phyloP scores from a whole-genome alignment of 2,888 invertebrate species.

The Aspidiotus destructor region DNA sequence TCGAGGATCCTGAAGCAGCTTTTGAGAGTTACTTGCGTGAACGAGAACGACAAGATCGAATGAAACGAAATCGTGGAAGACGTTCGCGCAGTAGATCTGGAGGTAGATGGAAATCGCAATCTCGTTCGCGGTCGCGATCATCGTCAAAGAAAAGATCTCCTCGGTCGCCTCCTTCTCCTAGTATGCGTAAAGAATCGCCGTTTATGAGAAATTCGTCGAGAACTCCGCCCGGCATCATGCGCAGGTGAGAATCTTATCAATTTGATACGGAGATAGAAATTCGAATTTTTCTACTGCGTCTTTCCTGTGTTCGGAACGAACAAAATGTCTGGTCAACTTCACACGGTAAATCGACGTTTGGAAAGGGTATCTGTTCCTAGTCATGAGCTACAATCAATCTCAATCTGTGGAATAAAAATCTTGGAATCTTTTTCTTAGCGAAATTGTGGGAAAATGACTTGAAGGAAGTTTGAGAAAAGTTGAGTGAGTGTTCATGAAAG shows the following conservation, averaged over 20 bases:
- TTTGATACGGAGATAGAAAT: not conserved
- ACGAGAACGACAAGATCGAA: slow-evolving; percentile 54
- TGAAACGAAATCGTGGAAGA: slow-evolving; percentile 35
- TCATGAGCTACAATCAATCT: too few species aligned
- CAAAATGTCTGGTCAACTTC: too few species aligned
- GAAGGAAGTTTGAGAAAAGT: too few species aligned
- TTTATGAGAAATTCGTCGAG: slow-evolving; percentile 28
- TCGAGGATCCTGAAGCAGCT: slow-evolving; percentile 76
- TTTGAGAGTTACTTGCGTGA: slow-evolving; percentile 78
- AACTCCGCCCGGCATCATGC: slow-evolving; percentile 6
- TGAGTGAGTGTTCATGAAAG: too few species aligned
- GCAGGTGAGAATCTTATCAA: slow-evolving; percentile 2
- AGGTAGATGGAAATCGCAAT: slow-evolving; percentile 13
- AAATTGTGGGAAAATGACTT: too few species aligned
- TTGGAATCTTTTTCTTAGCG: too few species aligned
- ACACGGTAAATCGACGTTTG: too few species aligned
- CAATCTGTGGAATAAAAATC: too few species aligned
- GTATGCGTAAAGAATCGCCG: slow-evolving; percentile 37
- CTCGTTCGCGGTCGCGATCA: slow-evolving; percentile 37
- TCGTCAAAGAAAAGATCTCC: slow-evolving; percentile 35
- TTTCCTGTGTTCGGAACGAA: too few species aligned
- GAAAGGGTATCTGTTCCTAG: too few species aligned
- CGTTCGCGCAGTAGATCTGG: slow-evolving; percentile 35
- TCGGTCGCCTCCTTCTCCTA: slow-evolving; percentile 41
- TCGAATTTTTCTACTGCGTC: too few species aligned